phyloP scores from a whole-genome alignment of 2,888 invertebrate species.

The Lumbricus terrestris region DNA sequence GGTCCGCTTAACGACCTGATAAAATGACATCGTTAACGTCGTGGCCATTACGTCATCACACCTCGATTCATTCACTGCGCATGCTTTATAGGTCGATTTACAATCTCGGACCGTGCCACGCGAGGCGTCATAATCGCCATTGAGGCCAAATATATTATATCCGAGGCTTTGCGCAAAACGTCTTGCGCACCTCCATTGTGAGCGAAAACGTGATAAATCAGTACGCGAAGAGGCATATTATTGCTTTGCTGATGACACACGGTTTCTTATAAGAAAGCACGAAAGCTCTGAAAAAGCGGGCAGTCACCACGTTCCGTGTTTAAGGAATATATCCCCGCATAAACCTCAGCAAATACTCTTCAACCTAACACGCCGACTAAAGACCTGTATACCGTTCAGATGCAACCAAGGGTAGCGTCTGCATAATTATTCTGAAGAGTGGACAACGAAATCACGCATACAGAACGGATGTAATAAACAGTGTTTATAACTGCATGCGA shows the following conservation, averaged over 20 bases:
- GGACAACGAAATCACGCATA: neutral
- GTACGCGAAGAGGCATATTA: neutral
- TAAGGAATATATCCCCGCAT: neutral
- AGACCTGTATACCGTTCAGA: neutral
- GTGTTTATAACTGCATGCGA: neutral
- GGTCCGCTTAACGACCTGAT: neutral
- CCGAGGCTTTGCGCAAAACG: neutral
- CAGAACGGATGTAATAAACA: neutral
- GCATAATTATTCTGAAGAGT: neutral
- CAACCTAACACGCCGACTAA: neutral
- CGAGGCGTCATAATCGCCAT: neutral
- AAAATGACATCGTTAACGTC: neutral
- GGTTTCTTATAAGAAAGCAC: neutral
- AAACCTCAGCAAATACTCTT: neutral
- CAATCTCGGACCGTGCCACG: neutral
- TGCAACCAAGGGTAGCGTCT: too few species aligned
- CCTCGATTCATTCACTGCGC: neutral
- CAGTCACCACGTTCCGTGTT: neutral
- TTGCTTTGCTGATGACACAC: neutral
- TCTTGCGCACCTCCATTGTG: neutral
- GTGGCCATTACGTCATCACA: neutral
- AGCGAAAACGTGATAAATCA: neutral
- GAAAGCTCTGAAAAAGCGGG: neutral
- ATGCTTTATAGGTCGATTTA: slow-evolving; percentile 3
- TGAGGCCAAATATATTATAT: neutral